Conservation (phyloP, 2,113 vertebrate genomes). For the Eudyptes chrysolophus region DNA sequence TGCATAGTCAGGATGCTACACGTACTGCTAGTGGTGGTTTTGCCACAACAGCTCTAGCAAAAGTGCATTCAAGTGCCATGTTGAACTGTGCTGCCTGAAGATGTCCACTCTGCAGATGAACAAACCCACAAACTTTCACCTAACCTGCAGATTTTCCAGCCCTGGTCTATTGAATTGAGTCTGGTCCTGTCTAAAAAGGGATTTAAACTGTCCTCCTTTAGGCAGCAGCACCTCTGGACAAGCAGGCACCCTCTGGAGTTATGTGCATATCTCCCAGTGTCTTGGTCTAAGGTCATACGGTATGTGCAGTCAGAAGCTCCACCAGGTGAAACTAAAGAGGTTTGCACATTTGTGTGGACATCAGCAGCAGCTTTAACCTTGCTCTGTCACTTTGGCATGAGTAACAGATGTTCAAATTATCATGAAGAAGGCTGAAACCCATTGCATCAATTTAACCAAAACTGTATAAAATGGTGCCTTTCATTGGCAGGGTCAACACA, state of each 20-base stretch:
- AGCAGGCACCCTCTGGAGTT: neutral
- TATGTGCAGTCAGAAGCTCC: neutral
- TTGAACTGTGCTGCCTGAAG: neutral
- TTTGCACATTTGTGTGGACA: neutral
- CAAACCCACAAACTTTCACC: neutral
- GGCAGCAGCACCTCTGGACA: neutral
- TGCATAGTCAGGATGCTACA: neutral
- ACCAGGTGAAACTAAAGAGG: neutral
- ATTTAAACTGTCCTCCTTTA: neutral
- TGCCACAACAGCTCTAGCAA: neutral
- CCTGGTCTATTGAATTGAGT: neutral
- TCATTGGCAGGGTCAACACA: neutral
- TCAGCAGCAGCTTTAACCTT: neutral
- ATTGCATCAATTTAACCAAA: neutral
- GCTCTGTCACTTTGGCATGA: neutral
- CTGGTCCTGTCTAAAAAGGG: neutral
- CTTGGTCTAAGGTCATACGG: neutral
- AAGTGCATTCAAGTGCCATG: neutral
- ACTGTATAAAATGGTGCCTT: neutral
- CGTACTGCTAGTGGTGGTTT: neutral
- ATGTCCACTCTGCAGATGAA: neutral
- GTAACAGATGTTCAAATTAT: neutral
- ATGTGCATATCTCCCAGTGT: accelerated
- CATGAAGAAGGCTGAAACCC: neutral
- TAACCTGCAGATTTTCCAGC: neutral